Evolutionary conservation across 2,888 invertebrate species (phyloP).

Genomic region (Tipula lateralis): DNA sequence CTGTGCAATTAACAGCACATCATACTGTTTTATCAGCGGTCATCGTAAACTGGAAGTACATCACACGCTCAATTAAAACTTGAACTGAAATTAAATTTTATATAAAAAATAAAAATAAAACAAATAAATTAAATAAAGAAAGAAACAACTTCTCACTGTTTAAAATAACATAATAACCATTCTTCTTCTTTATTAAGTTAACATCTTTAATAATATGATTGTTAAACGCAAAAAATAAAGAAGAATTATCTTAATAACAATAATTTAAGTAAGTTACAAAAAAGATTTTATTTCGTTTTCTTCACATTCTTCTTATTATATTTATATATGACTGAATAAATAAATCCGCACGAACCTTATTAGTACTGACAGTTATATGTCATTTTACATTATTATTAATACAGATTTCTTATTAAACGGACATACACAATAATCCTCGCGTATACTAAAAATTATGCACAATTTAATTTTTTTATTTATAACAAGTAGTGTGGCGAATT

Average conservation of each 20-base stretch:
- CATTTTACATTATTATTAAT: neutral
- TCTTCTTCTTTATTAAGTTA: neutral
- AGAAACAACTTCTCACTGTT: neutral
- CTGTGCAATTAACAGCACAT: too few relatives aligned
- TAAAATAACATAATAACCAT: neutral
- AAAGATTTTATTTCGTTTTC: neutral
- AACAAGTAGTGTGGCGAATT: neutral
- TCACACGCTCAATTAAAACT: neutral
- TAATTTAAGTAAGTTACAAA: conserved; percentile 24
- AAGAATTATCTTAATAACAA: conserved; percentile 11
- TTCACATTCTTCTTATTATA: neutral
- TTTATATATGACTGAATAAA: neutral
- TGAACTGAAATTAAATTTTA: too few relatives aligned
- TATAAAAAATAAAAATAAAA: neutral
- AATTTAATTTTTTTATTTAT: neutral
- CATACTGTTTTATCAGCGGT: neutral
- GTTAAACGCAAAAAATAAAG: neutral
- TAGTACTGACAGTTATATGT: conserved; percentile 19
- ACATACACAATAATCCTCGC: neutral
- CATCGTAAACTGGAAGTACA: neutral
- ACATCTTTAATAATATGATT: conserved; percentile 11
- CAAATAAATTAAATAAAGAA: neutral
- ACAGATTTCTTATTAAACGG: neutral
- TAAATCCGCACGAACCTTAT: conserved; percentile 24
- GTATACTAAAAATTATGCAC: neutral